A percentile compares a stretch with the other conserved stretches of the same genome.
Conservation (phyloP, 2,797 vertebrate species). For the Potorous gilbertii region DNA sequence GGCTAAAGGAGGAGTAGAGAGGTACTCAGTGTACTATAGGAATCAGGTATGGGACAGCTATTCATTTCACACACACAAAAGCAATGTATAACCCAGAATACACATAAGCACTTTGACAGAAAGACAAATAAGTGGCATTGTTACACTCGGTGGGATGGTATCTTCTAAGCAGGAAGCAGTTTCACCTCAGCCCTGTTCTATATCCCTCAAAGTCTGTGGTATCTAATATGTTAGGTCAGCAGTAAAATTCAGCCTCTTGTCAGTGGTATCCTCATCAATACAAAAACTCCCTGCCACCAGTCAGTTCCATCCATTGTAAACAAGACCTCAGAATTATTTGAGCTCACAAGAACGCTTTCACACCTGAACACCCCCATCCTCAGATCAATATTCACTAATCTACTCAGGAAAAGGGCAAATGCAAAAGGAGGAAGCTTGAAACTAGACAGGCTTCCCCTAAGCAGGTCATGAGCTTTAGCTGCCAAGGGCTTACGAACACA, state of each 20-base stretch:
- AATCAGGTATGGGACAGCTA: not conserved
- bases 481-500: not conserved
- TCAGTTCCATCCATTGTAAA: not conserved
- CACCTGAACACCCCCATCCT: not conserved
- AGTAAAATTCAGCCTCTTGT: not conserved
- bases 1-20: not conserved
- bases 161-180: not conserved
- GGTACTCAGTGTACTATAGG: not conserved
- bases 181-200: not conserved
- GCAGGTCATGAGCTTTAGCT: not conserved
- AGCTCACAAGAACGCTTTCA: not conserved
- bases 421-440: not conserved
- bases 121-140: not conserved
- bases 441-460: not conserved
- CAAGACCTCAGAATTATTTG: not conserved
- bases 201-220: not conserved
- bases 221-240: not conserved
- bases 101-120: not conserved
- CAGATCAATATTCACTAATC: not conserved
- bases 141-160: not conserved
- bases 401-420: not conserved
- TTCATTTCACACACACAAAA: not conserved
- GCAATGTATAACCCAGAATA: not conserved
- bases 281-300: not conserved
- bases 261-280: not conserved